Percentiles rank a stretch among this genome's conserved stretches.
Evolutionary conservation across 2,113 vertebrate genomes (phyloP).

Genomic region (Ceratotherium simum): DNA sequence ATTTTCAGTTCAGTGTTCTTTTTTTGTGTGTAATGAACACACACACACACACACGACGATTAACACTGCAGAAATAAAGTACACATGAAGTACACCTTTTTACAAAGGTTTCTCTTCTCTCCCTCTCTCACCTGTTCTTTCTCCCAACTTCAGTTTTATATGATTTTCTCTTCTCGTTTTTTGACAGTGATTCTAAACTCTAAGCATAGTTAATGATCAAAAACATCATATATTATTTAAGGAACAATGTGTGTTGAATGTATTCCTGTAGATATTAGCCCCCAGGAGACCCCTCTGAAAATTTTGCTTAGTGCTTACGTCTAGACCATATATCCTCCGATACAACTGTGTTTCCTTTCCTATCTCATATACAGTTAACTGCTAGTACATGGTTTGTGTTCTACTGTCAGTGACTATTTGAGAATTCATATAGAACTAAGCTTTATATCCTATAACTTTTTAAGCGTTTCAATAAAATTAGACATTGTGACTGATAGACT

Average conservation of each 20-base stretch:
- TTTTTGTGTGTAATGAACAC: not conserved
- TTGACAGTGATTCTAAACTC: slow-evolving; percentile 59
- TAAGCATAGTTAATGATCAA: slow-evolving; percentile 50
- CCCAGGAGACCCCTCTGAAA: not conserved
- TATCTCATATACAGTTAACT: slow-evolving; percentile 4
- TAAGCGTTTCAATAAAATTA: slow-evolving; percentile 72
- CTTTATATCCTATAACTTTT: slow-evolving; percentile 64
- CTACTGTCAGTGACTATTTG: slow-evolving; percentile 1
- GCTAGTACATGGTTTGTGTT: not conserved
- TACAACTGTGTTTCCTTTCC: not conserved
- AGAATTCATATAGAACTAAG: slow-evolving; percentile 33
- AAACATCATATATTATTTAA: slow-evolving; percentile 68
- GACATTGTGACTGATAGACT: slow-evolving; percentile 77
- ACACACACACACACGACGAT: not conserved
- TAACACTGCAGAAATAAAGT: not conserved
- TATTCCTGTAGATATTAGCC: slow-evolving; percentile 54
- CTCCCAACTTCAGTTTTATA: not conserved
- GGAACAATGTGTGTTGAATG: not conserved
- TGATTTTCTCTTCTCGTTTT: slow-evolving; percentile 43
- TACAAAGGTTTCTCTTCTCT: not conserved
- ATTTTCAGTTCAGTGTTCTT: not conserved
- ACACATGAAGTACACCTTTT: not conserved
- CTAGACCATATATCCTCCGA: slow-evolving; percentile 43
- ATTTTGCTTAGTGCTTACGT: slow-evolving; percentile 55
- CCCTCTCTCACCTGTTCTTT: not conserved